Conservation (phyloP, 2,113 vertebrate species). For the Alexandromys fortis region DNA sequence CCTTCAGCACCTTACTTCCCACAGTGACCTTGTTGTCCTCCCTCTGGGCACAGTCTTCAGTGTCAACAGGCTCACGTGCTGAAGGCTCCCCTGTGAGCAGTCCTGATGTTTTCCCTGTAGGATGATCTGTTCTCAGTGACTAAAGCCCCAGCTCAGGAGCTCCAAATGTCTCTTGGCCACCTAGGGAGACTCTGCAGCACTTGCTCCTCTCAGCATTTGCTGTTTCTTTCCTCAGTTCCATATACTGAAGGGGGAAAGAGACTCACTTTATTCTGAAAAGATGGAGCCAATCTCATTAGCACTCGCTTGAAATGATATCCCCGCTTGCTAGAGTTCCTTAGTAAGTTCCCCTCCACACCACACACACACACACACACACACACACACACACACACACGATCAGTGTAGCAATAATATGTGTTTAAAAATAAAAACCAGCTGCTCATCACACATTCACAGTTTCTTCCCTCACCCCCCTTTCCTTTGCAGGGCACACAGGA, state of each 20-base stretch:
- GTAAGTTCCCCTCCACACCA: slow-evolving; percentile 23
- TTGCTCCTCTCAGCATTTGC: neutral
- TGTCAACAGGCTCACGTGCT: neutral
- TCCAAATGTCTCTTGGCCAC: neutral
- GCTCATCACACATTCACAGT: slow-evolving; percentile 74
- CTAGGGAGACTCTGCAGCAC: neutral
- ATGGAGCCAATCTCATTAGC: slow-evolving; percentile 47
- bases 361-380: slow-evolving; percentile 1
- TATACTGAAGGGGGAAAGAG: slow-evolving; percentile 14
- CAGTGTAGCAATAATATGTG: slow-evolving; percentile 55
- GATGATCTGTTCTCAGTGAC: neutral
- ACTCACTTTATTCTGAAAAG: slow-evolving; percentile 14
- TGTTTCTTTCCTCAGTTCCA: slow-evolving; percentile 4
- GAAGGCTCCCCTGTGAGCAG: neutral
- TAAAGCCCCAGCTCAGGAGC: neutral
- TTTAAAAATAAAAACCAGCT: slow-evolving; percentile 83
- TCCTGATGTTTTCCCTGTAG: neutral
- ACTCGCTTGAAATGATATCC: slow-evolving; percentile 50
- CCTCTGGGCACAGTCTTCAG: neutral
- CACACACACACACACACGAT: slow-evolving; percentile 5
- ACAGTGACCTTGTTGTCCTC: neutral
- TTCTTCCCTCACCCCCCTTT: neutral
- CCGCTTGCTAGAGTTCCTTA: slow-evolving; percentile 61
- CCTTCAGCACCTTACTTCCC: neutral
- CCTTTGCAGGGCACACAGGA: slow-evolving; percentile 69